Evolutionary conservation across 2,113 vertebrate species (phyloP), one percentile per base, ranked within the genome.

Genomic region (Crotalus viridis): DNA sequence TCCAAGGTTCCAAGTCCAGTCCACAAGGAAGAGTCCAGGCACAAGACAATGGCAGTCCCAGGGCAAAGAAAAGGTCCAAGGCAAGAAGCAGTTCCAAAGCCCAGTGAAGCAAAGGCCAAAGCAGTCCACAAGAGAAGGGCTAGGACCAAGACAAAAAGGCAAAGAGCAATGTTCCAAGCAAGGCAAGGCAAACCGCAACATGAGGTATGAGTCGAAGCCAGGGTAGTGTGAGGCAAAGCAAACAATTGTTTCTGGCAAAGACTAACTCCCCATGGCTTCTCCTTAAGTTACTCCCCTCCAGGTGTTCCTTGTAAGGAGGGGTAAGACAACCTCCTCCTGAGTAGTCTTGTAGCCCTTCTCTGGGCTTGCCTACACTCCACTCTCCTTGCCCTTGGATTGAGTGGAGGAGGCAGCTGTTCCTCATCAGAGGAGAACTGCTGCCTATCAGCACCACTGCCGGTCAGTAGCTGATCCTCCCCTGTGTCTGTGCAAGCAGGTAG

Each of bases 251-350:
- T 12, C 10, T 54, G 52, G 52, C 52, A 54, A 54, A 13, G 12
- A 10, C 12, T 54, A 54, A 54, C 52, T n/a, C 61, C 61, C 61
- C 10, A 69, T 12, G 26, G 26, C 4, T 69, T 69, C 12, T 13
- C 26, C 61, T 69, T 13, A 28, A 69, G 10, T 69, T 69, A 69
- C 61, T 69, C 28, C 28, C 12, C 10, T 69, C 61, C 10, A 64
- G 26, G 10, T n/a, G 1, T n/a, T 64, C 61, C 61, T 69, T 69
- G 4, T 5, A 28, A 69, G 61, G 28, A 10, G 26, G 10, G 26
- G 28, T n/a, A 4, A 28, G 7, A 28, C 0, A 0, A 69, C 4
- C 0, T n/a, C 28, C 28, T n/a, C 28, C 12, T 1, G 3, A 64
- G 61, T 64, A n/a, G 10, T 26, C 10, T 64, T 69, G 61, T 12